A percentile compares a stretch with the other conserved stretches of the same genome.
phyloP scores from a whole-genome alignment of 2,888 invertebrate species.

The Allolobophora icterica region DNA sequence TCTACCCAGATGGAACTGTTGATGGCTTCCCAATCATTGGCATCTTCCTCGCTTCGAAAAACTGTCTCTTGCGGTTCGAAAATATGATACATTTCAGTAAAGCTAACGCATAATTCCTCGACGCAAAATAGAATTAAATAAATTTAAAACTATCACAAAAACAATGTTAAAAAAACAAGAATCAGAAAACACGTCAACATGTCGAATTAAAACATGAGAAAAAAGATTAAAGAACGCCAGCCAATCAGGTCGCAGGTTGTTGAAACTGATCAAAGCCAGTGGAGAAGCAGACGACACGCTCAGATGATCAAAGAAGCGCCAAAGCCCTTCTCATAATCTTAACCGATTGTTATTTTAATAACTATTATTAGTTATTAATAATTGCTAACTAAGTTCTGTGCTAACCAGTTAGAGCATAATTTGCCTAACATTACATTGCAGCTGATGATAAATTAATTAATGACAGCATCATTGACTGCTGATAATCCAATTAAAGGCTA shows the following conservation, averaged over 20 bases:
- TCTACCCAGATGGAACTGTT: constrained; percentile 3
- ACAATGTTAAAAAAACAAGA: neutral
- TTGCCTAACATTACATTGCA: neutral
- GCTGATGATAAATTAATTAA: neutral
- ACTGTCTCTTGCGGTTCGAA: neutral
- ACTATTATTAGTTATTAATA: no score
- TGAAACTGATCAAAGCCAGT: neutral
- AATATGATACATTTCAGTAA: neutral
- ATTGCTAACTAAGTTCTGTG: neutral
- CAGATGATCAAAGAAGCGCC: neutral
- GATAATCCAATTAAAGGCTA: no score
- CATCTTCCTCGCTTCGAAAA: constrained; percentile 11
- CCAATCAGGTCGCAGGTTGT: neutral
- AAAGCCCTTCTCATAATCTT: neutral
- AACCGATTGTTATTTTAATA: neutral
- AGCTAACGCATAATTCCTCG: neutral
- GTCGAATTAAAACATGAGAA: neutral
- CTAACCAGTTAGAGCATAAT: neutral
- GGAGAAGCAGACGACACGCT: neutral
- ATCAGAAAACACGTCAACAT: neutral
- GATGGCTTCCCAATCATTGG: constrained; percentile 5
- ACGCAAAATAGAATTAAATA: neutral
- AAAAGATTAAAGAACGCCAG: neutral
- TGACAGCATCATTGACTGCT: no score
- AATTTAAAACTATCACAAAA: neutral